Evolutionary conservation across 2,113 vertebrate species (phyloP).

Genomic region (Emydura subglobosa): DNA sequence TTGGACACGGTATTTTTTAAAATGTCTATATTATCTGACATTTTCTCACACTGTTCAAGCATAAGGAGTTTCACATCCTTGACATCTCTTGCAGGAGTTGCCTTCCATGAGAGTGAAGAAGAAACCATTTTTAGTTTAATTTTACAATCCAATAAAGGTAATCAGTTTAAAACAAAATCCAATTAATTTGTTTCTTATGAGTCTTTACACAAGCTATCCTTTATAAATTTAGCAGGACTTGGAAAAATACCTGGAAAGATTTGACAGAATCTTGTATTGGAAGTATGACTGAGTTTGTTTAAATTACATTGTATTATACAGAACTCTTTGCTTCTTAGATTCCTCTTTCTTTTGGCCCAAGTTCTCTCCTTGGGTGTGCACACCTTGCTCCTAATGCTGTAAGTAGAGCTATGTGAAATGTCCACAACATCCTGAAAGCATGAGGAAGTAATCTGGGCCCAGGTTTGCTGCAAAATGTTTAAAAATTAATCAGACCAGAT

Average conservation of each 20-base stretch:
- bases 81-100: neutral
- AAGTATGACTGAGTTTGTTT: neutral
- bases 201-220: neutral
- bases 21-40: neutral
- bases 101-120: neutral
- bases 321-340: neutral
- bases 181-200: neutral
- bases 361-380: too few species aligned
- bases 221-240: neutral
- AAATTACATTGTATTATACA: neutral
- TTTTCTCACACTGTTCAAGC: neutral
- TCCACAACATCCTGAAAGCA: neutral
- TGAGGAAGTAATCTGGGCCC: neutral
- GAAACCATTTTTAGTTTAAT: neutral
- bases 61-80: neutral
- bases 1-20: neutral
- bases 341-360: neutral
- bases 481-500: neutral
- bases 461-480: neutral
- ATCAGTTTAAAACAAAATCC: neutral
- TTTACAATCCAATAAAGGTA: neutral
- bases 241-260: neutral
- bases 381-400: neutral
- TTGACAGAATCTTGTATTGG: slow-evolving; percentile 11
- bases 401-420: neutral